Conservation (phyloP, 2,113 vertebrate genomes). For the Hippolais icterina region DNA sequence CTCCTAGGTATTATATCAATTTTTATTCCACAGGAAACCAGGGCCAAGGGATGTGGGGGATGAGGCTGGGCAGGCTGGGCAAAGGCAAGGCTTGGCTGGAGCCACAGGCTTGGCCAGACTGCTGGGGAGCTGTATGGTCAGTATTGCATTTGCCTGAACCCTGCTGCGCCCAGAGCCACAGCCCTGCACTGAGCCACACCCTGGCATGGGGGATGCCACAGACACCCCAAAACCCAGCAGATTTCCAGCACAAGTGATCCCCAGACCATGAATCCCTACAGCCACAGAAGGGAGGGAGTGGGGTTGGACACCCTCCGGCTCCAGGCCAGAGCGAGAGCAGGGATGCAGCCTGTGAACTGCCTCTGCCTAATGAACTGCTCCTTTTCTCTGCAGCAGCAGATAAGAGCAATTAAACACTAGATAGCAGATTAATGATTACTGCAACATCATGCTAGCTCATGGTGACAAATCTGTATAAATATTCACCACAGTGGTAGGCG, state of each 20-base stretch:
- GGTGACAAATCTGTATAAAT: slow-evolving; percentile 65
- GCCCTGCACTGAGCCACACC: not conserved
- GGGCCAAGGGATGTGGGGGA: accelerated
- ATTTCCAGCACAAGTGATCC: not conserved
- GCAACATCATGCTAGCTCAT: slow-evolving; percentile 37
- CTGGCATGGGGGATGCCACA: accelerated
- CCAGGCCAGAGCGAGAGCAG: not conserved
- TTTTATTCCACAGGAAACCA: too few species aligned
- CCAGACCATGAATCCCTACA: not conserved
- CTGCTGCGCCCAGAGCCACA: not conserved
- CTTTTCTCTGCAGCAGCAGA: slow-evolving; percentile 49
- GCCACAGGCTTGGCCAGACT: not conserved
- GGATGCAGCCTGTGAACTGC: not conserved
- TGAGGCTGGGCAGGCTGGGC: not conserved
- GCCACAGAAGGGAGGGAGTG: not conserved
- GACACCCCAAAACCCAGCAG: not conserved
- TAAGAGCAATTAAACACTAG: slow-evolving; percentile 66
- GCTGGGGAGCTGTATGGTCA: not conserved
- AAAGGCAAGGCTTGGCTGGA: not conserved
- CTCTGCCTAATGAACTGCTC: slow-evolving; percentile 60
- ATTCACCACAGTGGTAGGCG: slow-evolving; percentile 16
- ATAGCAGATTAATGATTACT: slow-evolving; percentile 65
- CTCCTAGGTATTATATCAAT: too few species aligned
- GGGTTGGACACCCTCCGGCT: not conserved
- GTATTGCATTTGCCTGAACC: accelerated